phyloP scores from a whole-genome alignment of 2,113 vertebrate genomes.

The Plectropomus leopardus region DNA sequence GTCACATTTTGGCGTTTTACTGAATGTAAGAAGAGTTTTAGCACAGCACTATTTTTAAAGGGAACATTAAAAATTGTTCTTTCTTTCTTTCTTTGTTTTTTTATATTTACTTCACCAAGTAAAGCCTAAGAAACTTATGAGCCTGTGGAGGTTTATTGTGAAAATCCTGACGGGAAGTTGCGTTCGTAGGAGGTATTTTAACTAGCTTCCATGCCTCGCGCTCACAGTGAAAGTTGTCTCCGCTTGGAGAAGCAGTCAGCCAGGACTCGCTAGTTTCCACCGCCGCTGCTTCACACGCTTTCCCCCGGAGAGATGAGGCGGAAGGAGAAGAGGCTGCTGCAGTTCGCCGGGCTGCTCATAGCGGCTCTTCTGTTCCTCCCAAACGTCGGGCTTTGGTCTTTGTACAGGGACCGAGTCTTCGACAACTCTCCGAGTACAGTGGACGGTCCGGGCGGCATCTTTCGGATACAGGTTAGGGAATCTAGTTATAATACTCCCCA shows the following conservation, averaged over 20 bases:
- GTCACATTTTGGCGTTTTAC: too few relatives aligned
- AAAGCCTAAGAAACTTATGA: neutral
- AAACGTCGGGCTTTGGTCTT: slow-evolving; percentile 96
- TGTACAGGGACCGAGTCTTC: slow-evolving; percentile 91
- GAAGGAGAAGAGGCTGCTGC: slow-evolving; percentile 93
- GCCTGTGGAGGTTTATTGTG: slow-evolving; percentile 37
- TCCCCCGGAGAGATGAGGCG: slow-evolving; percentile 88
- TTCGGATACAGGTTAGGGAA: slow-evolving; percentile 77
- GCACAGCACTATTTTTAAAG: too few relatives aligned
- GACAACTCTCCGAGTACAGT: slow-evolving; percentile 85
- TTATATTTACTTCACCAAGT: too few relatives aligned
- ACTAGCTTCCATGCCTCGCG: neutral
- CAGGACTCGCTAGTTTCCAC: neutral
- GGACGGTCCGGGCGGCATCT: slow-evolving; percentile 69
- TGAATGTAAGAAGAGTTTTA: too few relatives aligned
- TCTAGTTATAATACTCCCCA: neutral
- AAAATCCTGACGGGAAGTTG: slow-evolving; percentile 26
- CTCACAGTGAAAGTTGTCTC: slow-evolving; percentile 67
- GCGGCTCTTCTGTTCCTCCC: slow-evolving; percentile 92
- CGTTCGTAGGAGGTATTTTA: neutral
- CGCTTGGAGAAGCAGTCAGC: neutral
- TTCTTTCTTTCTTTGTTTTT: too few relatives aligned
- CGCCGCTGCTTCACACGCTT: slow-evolving; percentile 9
- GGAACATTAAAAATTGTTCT: too few relatives aligned
- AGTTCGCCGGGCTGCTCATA: slow-evolving; percentile 88